These are phyloP conservation scores for Zaprionus vittiger DNA, from an alignment of 1,140 invertebrate species.

Conservation along the genomic window DNA sequence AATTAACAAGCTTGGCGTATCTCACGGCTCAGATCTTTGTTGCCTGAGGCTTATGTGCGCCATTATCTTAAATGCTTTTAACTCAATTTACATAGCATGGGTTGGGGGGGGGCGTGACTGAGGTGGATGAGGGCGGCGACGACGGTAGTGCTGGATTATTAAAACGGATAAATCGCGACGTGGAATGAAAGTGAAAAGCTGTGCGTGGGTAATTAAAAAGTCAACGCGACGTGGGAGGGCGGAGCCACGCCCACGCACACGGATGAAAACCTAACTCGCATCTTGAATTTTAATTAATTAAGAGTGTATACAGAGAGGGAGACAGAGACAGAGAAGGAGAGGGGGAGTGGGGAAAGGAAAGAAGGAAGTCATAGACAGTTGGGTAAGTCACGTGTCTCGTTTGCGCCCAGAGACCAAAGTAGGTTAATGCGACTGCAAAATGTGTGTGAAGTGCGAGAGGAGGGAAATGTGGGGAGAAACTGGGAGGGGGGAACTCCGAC, in stretches of 20 bases:
- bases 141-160: constrained; percentile 57
- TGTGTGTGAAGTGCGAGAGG: constrained; percentile 7
- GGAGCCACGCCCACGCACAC: neutral
- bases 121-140: neutral
- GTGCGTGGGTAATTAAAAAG: constrained; percentile 80
- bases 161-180: constrained; percentile 79
- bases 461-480: neutral
- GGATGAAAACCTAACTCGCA: constrained; percentile 72
- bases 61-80: constrained; percentile 66
- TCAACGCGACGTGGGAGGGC: constrained; percentile 3
- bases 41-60: constrained; percentile 45
- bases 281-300: constrained; percentile 82
- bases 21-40: constrained; percentile 27
- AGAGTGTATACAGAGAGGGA: constrained; percentile 36
- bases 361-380: constrained; percentile 17
- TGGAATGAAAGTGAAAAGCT: constrained; percentile 79
- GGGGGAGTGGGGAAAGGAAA: neutral
- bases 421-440: constrained; percentile 62
- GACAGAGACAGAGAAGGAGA: constrained; percentile 3
- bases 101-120: constrained; percentile 4
- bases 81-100: constrained; percentile 61
- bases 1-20: constrained; percentile 43
- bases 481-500: neutral
- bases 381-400: constrained; percentile 42
- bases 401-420: constrained; percentile 49